Evolutionary conservation across 2,888 invertebrate species (phyloP), one percentile per base, ranked within the genome.

Genomic region (Lacanobia wlatinum): DNA sequence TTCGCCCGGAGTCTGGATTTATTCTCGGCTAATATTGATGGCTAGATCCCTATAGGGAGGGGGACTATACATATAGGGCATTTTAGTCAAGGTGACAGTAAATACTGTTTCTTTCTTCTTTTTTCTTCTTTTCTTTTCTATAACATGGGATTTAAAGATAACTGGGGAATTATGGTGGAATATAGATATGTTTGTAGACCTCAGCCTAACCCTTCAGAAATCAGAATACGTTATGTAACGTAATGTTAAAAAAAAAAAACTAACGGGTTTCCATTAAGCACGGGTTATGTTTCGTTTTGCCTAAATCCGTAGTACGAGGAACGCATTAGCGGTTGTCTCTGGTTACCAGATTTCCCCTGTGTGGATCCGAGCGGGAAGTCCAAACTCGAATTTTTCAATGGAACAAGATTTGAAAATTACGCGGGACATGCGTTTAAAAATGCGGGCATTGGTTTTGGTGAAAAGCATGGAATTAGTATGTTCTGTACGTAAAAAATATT

Each of bases 291-390:
- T 85, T 73, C 82, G 70, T 69, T 60, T 50, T 55, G 52, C 76
- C 82, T 77, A 86, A 86, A 87, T 86, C 83, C 82, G 82, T 78
- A 80, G 70, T 87, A 87, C 83, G 76, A 56, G 78, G 86, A 89
- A 89, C 78, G 83, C 89, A 89, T 89, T 89, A 89, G 80, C 75
- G 73, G 50, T 48, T 66, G 76, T 78, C 74, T 84, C 76, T 76
- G 69, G 79, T 82, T 84, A 81, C 84, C 38, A 59, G 53, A 63
- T 70, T 64, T 58, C 66, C 53, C 59, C 60, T 73, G 53, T 50
- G 55, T 70, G 75, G 74, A 80, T 64, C 52, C 70, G 59, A 84
- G 69, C 40, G 38, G 38, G 52, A 62, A 48, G 38, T 67, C 53
- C 59, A 63, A 62, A 55, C 59, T 82, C 55, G 23, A 70, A 63